Evolutionary conservation across 2,888 invertebrate species (phyloP), one percentile per base, ranked within the genome.

Genomic region (Lapara coniferarum): DNA sequence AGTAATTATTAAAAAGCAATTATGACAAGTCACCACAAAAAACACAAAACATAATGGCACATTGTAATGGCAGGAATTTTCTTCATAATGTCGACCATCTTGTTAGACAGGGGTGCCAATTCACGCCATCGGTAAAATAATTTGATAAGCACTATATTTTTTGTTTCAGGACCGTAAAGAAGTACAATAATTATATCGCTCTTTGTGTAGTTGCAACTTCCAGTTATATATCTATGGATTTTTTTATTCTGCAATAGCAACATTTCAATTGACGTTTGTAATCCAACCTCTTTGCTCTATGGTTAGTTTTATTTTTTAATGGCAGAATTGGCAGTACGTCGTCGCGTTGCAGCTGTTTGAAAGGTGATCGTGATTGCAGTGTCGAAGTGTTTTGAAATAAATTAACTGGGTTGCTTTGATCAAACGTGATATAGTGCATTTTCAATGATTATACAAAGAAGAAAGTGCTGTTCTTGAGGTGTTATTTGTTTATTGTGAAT

Each of bases 281-380:
- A 49, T 16, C 25, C 44, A 10, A n/a, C 59, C 16, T 49, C 49
- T 63, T 49, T 13, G 13, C 37, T 37, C 1, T 10, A 10, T 66
- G 51, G 52, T 66, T 66, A 67, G 44, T 66, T 69, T 56, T 51
- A 68, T 56, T 49, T 49, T 49, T 56, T 46, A 67, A 56, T 56
- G 74, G 95, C 94, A 88, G 95, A 77, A 94, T 88, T 81, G 95
- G 94, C 95, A 95, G 95, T 95, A 95, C 90, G 89, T 87, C 85
- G 85, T 82, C 84, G 87, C 77, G 85, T 81, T 85, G 89, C 88
- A 88, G 89, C 88, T 90, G 90, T 89, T 89, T 85, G 78, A 75
- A 81, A 78, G 81, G 80, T 80, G 78, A 79, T 77, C 78, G 79
- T 79, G 81, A 77, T 86, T 84, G 85, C 82, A 78, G 87, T 87